phyloP scores from a whole-genome alignment of 2,797 vertebrate genomes.

The Anolis apletophallus region DNA sequence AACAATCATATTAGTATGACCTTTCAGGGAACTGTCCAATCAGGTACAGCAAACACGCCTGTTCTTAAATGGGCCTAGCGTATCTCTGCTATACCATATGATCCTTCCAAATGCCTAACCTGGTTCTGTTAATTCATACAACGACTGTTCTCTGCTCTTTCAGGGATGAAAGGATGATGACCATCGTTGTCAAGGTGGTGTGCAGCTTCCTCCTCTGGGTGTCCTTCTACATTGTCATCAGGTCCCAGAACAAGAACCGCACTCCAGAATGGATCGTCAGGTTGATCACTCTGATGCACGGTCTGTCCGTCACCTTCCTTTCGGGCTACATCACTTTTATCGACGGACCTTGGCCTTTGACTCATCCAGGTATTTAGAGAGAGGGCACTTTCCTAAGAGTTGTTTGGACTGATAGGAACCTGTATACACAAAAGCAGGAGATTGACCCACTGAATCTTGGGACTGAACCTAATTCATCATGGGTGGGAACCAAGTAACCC shows the following conservation, averaged over 20 bases:
- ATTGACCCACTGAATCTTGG: no score
- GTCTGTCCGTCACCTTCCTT: conserved; percentile 85
- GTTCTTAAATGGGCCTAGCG: no score
- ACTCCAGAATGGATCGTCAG: conserved; percentile 94
- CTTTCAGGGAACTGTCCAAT: background rate
- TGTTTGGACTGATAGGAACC: no score
- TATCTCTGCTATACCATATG: background rate
- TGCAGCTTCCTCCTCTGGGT: conserved; percentile 86
- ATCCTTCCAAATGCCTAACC: background rate
- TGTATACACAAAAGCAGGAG: no score
- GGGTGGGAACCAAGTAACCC: no score
- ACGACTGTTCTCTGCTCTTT: conserved; percentile 28
- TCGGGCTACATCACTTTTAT: conserved; percentile 89
- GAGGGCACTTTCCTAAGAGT: background rate
- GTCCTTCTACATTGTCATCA: conserved; percentile 83
- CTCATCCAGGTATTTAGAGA: conserved; percentile 85
- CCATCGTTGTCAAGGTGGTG: conserved; percentile 76
- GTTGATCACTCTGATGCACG: conserved; percentile 91
- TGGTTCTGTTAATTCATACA: fast-evolving
- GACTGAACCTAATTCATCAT: no score
- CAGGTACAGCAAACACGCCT: no score
- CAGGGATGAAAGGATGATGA: conserved; percentile 67
- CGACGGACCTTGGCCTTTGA: conserved; percentile 95
- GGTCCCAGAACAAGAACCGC: conserved; percentile 76
- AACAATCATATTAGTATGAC: no score